phyloP scores from a whole-genome alignment of 2,888 invertebrate species.

The Volucella bombylans region DNA sequence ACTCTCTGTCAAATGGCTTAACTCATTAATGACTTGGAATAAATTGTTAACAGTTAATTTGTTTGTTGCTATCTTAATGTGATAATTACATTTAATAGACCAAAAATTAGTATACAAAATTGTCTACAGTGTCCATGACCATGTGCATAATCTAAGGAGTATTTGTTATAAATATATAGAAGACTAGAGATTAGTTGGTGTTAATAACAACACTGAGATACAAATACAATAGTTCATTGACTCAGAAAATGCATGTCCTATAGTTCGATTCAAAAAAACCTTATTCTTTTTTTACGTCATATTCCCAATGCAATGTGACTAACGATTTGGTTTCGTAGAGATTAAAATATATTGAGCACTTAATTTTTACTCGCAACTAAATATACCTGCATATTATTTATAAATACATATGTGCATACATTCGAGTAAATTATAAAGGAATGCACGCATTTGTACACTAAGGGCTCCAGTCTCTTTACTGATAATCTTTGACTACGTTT shows the following conservation, averaged over 20 bases:
- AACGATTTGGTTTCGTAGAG: background rate
- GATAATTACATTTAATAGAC: no score
- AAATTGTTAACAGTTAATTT: no score
- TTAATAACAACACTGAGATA: slow-evolving; percentile 16
- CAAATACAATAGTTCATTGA: slow-evolving; percentile 25
- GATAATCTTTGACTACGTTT: slow-evolving; percentile 22
- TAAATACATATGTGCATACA: no score
- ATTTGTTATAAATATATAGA: background rate
- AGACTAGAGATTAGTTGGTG: background rate
- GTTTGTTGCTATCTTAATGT: no score
- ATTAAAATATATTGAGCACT: no score
- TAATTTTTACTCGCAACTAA: no score
- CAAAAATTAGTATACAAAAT: no score
- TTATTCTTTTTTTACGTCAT: slow-evolving; percentile 4
- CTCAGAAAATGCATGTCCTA: slow-evolving; percentile 9
- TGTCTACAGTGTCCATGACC: no score
- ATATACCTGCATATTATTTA: no score
- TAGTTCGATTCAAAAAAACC: background rate
- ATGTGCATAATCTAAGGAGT: background rate
- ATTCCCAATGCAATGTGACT: background rate
- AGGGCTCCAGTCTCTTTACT: background rate
- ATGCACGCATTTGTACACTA: background rate
- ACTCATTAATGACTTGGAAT: no score
- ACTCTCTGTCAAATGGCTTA: no score
- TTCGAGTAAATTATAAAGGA: background rate